These are phyloP conservation scores for Odocoileus hemionus DNA, from an alignment of 2,113 vertebrate species.

Conservation along the genomic window DNA sequence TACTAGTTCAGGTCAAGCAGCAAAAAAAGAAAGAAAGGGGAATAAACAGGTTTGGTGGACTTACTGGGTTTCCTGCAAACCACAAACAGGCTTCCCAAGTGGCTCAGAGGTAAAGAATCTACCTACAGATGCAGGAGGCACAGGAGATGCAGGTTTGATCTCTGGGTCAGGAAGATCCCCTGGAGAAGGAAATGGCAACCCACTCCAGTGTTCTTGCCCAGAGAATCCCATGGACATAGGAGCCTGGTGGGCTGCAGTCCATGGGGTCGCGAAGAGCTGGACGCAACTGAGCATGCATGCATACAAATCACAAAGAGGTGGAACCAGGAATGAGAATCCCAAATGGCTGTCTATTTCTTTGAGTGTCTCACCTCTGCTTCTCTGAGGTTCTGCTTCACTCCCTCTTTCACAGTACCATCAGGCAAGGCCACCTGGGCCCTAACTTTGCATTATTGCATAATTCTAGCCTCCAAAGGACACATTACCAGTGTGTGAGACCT, in stretches of 20 bases:
- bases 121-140: background rate
- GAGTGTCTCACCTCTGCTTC: background rate
- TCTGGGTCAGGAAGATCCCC: background rate
- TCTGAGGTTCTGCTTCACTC: background rate
- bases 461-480: background rate
- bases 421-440: background rate
- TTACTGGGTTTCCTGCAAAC: background rate
- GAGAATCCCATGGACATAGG: background rate
- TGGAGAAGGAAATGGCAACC: background rate
- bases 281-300: background rate
- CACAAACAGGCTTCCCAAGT: background rate
- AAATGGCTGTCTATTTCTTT: background rate
- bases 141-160: background rate
- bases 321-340: background rate
- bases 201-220: background rate
- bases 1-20: background rate
- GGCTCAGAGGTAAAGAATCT: background rate
- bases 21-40: background rate
- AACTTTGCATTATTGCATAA: background rate
- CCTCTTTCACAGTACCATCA: background rate
- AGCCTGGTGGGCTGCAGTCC: background rate
- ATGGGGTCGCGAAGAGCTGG: background rate
- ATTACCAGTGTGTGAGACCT: background rate
- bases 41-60: background rate
- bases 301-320: background rate